Percentiles rank a stretch among this genome's conserved stretches.
Evolutionary conservation across 2,888 invertebrate species (phyloP).

Genomic region (Leptura quadrifasciata): DNA sequence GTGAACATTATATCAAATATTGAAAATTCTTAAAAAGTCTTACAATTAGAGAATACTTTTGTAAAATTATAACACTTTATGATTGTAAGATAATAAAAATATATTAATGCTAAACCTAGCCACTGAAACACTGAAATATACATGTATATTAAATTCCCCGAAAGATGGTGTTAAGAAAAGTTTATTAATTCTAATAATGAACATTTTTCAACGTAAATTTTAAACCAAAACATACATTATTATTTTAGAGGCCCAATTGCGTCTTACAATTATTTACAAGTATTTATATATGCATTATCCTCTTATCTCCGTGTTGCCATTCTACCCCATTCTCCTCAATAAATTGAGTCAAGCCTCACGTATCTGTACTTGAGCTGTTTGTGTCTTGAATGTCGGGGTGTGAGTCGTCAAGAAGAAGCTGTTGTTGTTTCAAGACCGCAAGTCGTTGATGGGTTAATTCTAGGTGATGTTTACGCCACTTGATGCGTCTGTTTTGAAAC

Average conservation of each 20-base stretch:
- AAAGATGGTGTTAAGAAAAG: too few relatives aligned
- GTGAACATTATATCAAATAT: too few relatives aligned
- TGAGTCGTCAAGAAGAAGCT: conserved; percentile 73
- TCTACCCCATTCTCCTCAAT: conserved; percentile 16
- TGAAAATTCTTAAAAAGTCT: too few relatives aligned
- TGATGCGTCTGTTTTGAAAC: conserved; percentile 95
- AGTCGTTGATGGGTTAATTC: conserved; percentile 93
- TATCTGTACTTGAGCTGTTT: conserved; percentile 69
- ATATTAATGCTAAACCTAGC: too few relatives aligned
- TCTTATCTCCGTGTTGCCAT: conserved; percentile 13
- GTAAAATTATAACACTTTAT: too few relatives aligned
- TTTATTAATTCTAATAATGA: too few relatives aligned
- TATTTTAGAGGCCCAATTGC: conserved; percentile 17
- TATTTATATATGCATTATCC: conserved; percentile 31
- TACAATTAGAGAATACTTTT: too few relatives aligned
- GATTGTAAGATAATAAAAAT: too few relatives aligned
- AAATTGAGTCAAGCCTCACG: conserved; percentile 62
- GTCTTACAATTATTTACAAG: conserved; percentile 36
- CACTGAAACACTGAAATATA: too few relatives aligned
- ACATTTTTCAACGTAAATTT: too few relatives aligned
- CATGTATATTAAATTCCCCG: too few relatives aligned
- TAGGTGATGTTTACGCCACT: conserved; percentile 96
- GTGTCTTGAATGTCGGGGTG: conserved; percentile 75
- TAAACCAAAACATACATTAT: too few relatives aligned
- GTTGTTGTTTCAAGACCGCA: conserved; percentile 77